Conservation (phyloP, 2,888 invertebrate species). For the Pheosia gnoma region DNA sequence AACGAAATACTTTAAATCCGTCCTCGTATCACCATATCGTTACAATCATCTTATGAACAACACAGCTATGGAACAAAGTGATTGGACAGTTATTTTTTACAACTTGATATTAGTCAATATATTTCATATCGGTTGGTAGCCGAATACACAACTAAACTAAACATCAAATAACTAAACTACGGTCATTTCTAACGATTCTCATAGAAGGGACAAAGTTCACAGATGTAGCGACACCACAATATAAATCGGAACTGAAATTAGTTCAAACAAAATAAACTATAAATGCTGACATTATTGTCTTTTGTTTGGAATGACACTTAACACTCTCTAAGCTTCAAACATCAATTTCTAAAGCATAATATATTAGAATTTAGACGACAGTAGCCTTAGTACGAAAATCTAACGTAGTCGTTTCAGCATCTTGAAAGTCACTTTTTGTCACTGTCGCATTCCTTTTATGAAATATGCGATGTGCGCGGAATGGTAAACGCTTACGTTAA, state of each 20-base stretch:
- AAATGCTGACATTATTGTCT: slow-evolving; percentile 83
- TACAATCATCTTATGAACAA: slow-evolving; percentile 42
- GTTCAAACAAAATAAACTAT: slow-evolving; percentile 72
- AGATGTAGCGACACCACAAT: slow-evolving; percentile 55
- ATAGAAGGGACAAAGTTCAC: slow-evolving; percentile 58
- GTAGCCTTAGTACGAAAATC: too few relatives aligned
- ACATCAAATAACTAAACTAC: slow-evolving; percentile 64
- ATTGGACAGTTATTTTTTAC: slow-evolving; percentile 54
- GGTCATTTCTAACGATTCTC: slow-evolving; percentile 61
- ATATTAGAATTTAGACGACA: slow-evolving; percentile 67
- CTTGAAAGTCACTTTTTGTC: too few relatives aligned
- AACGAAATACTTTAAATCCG: slow-evolving; percentile 59
- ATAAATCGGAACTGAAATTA: slow-evolving; percentile 52
- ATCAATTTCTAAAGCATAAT: slow-evolving; percentile 58
- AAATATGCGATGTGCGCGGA: too few relatives aligned
- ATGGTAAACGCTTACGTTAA: too few relatives aligned
- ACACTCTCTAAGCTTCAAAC: slow-evolving; percentile 58
- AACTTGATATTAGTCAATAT: slow-evolving; percentile 64
- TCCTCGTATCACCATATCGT: slow-evolving; percentile 41
- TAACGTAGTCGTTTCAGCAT: too few relatives aligned
- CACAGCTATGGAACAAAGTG: slow-evolving; percentile 50
- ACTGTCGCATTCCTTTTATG: too few relatives aligned
- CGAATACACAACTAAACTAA: slow-evolving; percentile 66
- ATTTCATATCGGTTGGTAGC: slow-evolving; percentile 61
- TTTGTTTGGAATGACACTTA: slow-evolving; percentile 83